phyloP scores from a whole-genome alignment of 2,888 invertebrate genomes.

The Pachydiplax longipennis region DNA sequence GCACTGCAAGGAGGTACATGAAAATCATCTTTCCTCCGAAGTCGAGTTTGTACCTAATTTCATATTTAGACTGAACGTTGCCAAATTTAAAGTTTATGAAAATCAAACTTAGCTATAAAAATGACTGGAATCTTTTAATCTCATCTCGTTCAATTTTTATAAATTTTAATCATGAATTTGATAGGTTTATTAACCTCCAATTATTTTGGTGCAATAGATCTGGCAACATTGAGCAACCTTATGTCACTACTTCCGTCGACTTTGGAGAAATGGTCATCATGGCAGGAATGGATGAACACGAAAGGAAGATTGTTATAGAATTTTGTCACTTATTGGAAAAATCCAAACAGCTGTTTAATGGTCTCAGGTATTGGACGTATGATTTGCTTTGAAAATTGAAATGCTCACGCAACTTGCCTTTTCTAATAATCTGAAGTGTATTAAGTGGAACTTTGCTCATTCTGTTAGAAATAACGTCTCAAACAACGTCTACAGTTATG shows the following conservation, averaged over 20 bases:
- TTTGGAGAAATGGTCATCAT: slow-evolving; percentile 65
- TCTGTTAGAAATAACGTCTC: not conserved
- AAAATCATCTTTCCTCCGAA: not conserved
- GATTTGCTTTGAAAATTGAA: not conserved
- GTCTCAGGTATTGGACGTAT: slow-evolving; percentile 73
- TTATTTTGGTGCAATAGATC: slow-evolving; percentile 32
- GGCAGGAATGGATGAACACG: slow-evolving; percentile 85
- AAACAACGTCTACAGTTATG: too few species aligned
- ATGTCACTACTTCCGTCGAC: slow-evolving; percentile 42
- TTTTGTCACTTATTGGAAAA: slow-evolving; percentile 96
- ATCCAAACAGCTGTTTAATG: slow-evolving; percentile 96
- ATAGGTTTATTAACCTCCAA: not conserved
- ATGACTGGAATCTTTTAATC: not conserved
- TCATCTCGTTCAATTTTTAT: not conserved
- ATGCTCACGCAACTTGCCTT: not conserved
- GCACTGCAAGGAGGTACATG: too few species aligned
- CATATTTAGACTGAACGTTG: not conserved
- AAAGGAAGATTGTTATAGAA: slow-evolving; percentile 91
- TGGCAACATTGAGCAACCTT: slow-evolving; percentile 34
- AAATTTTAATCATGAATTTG: not conserved
- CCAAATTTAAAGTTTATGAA: not conserved
- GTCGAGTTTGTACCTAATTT: not conserved
- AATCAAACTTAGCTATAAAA: not conserved
- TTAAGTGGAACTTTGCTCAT: not conserved
- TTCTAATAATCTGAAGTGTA: not conserved